A percentile compares a stretch with the other conserved stretches of the same genome.
Conservation (phyloP, 2,113 vertebrate genomes). For the Thryonomys swinderianus region DNA sequence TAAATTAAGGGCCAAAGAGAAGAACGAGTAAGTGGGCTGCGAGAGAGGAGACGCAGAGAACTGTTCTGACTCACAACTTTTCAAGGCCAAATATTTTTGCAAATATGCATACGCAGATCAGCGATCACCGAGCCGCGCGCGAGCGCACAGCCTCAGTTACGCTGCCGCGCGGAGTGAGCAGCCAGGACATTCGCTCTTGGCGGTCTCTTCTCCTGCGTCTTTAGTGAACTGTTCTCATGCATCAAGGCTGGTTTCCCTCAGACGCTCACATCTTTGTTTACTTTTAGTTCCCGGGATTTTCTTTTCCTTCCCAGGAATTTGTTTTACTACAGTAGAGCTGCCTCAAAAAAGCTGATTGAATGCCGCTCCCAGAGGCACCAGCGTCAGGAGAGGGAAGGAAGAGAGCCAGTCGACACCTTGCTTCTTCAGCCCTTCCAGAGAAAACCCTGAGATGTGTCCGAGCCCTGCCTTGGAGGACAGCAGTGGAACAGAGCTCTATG, state of each 20-base stretch:
- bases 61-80: neutral
- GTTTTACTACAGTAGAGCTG: neutral
- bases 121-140: neutral
- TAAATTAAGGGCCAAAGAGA: neutral
- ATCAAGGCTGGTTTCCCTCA: neutral
- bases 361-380: neutral
- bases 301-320: neutral
- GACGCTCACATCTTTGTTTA: neutral
- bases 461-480: neutral
- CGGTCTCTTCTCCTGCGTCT: neutral
- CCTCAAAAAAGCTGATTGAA: neutral
- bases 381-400: neutral
- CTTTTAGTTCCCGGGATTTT: neutral
- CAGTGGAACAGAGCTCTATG: neutral
- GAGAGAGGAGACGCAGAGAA: neutral
- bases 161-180: neutral
- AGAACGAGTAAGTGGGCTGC: neutral
- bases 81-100: neutral
- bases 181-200: neutral
- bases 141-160: neutral
- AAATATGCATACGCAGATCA: neutral
- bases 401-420: neutral
- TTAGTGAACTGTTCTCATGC: neutral
- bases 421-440: neutral
- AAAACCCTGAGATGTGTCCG: neutral